These are phyloP conservation scores for Noctuana brunneofusca DNA, from an alignment of 2,888 invertebrate genomes.

Conservation along the genomic window DNA sequence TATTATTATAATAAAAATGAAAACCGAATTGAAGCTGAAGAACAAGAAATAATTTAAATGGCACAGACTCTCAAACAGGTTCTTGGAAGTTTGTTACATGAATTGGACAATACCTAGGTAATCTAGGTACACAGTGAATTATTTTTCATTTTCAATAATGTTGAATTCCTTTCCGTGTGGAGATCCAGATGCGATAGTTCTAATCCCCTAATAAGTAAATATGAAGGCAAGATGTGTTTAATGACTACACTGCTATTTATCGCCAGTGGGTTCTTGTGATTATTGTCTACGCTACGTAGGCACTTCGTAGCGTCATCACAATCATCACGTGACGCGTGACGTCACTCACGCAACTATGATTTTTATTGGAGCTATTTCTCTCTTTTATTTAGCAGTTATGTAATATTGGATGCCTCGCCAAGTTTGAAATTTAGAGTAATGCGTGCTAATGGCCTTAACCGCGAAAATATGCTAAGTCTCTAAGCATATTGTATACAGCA, in stretches of 20 bases:
- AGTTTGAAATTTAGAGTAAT: background rate
- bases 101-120: no score
- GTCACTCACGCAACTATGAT: background rate
- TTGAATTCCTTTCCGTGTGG: no score
- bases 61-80: no score
- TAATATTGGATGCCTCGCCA: background rate
- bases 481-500: background rate
- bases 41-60: no score
- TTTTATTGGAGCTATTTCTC: background rate
- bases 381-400: background rate
- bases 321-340: background rate
- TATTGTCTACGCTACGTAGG: no score
- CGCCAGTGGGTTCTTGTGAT: background rate
- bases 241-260: background rate
- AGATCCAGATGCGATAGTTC: no score
- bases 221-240: background rate
- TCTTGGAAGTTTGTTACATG: no score
- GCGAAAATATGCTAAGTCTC: background rate
- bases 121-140: no score
- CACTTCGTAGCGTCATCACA: background rate
- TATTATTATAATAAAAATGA: no score
- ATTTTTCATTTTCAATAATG: no score
- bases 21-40: no score
- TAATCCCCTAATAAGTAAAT: no score
- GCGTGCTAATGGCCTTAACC: slow-evolving; percentile 1